Evolutionary conservation across 2,113 vertebrate species (phyloP).

Genomic region (Cryptomyrus ogoouensis): DNA sequence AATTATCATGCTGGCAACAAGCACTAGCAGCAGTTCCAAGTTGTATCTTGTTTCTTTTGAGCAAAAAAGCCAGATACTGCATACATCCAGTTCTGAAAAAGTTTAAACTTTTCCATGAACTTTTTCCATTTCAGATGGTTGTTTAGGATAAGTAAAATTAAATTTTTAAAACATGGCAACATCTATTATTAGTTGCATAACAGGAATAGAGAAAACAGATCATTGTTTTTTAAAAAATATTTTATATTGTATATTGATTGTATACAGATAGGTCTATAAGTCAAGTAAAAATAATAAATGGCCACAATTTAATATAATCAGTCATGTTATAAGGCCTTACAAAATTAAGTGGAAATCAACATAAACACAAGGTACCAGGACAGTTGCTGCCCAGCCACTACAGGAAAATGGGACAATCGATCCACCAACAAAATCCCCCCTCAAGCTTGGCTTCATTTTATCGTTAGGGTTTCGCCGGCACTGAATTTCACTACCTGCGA

Average conservation of each 20-base stretch:
- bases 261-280: too few relatives aligned
- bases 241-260: too few relatives aligned
- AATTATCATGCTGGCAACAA: background rate
- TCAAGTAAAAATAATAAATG: too few relatives aligned
- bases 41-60: background rate
- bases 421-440: background rate
- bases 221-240: background rate
- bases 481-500: background rate
- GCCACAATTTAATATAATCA: too few relatives aligned
- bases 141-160: too few relatives aligned
- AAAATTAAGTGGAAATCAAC: background rate
- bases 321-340: background rate
- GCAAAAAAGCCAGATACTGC: background rate
- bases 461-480: background rate
- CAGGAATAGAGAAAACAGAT: background rate
- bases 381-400: background rate
- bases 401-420: background rate
- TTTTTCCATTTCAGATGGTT: too few relatives aligned
- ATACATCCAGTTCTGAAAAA: background rate
- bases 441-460: background rate
- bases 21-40: too few relatives aligned
- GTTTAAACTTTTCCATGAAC: too few relatives aligned
- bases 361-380: too few relatives aligned
- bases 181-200: background rate
- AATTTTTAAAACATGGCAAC: too few relatives aligned